phyloP scores from a whole-genome alignment of 2,888 invertebrate species.

The Euzetes globulus region DNA sequence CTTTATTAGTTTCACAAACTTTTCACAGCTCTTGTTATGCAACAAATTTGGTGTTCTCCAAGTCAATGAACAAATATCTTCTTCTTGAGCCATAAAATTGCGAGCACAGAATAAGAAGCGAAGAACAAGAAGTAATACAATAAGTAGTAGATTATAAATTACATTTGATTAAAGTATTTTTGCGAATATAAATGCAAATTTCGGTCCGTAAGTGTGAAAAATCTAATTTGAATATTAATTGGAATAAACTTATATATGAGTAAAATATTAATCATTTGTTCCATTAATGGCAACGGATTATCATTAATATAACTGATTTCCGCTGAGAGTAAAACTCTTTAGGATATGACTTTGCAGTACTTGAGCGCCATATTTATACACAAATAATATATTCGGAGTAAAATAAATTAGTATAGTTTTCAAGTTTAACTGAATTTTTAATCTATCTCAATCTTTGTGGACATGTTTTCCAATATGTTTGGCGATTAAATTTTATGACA shows the following conservation, averaged over 20 bases:
- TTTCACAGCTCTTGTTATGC: background rate
- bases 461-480: constrained; percentile 7
- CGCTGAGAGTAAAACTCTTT: background rate
- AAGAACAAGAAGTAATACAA: background rate
- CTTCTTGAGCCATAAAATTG: background rate
- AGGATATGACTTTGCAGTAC: no score
- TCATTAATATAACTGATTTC: constrained; percentile 1
- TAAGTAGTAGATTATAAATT: constrained; percentile 6
- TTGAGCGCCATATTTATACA: background rate
- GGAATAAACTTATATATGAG: constrained; percentile 1
- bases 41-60: background rate
- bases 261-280: constrained; percentile 15
- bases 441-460: background rate
- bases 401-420: constrained; percentile 1
- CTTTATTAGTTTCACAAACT: background rate
- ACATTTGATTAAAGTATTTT: background rate
- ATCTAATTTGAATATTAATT: constrained; percentile 27
- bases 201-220: background rate
- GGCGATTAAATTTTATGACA: constrained; percentile 13
- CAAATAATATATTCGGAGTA: background rate
- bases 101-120: background rate
- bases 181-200: constrained; percentile 17
- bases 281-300: background rate
- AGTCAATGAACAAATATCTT: background rate
- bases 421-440: constrained; percentile 1